Base-by-base conservation (phyloP, 1,140 invertebrate genomes). In the Zaprionus taronus region DNA sequence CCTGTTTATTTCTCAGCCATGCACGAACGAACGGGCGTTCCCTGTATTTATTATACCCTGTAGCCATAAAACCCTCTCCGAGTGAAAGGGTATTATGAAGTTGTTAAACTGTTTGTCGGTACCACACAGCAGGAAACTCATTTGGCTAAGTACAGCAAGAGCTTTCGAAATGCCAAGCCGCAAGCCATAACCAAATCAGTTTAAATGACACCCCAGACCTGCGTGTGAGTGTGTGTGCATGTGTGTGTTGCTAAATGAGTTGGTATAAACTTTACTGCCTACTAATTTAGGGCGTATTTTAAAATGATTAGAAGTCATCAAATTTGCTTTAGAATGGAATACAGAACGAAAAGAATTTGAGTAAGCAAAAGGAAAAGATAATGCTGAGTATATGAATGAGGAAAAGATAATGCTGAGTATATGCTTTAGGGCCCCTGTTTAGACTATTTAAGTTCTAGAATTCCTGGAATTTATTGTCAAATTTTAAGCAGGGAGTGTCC, bases 1-100 rank as follows among this genome's bases (percentile, higher is more conserved):
- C 77, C 77, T 86, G 83, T 86, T 85, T 85, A 83, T 86, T 73
- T 86, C 76, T 76, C 83, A 83, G 81, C 53, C 56, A 58, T 47
- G 76, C 63, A 71, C 67, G 63, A 55, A 76, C 64, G n/a, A 44
- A 44, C 41, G 63, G 62, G 55, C 58, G 65, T 77, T 77, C 49
- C 65, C 57, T 83, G 65, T 65, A 81, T 77, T 64, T 76, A 71
- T 65, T 51, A 76, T 76, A 78, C 71, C 34, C 69, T 58, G 65
- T 26, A 69, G 17, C 17, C 26, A 28, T 26, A 28, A 57, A 7
- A 22, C 22, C 17, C 5, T 0, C n/a, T 1, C 14, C 1, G 15
- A 2, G 41, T 9, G 41, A 53, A 28, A 24, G 41, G 28, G 36
- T 15, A 68, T 68, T 15, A 22, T 26, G 44, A 57, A 28, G 31